These are phyloP conservation scores for Pheucticus melanocephalus DNA, from an alignment of 2,113 vertebrate species.

Conservation along the genomic window DNA sequence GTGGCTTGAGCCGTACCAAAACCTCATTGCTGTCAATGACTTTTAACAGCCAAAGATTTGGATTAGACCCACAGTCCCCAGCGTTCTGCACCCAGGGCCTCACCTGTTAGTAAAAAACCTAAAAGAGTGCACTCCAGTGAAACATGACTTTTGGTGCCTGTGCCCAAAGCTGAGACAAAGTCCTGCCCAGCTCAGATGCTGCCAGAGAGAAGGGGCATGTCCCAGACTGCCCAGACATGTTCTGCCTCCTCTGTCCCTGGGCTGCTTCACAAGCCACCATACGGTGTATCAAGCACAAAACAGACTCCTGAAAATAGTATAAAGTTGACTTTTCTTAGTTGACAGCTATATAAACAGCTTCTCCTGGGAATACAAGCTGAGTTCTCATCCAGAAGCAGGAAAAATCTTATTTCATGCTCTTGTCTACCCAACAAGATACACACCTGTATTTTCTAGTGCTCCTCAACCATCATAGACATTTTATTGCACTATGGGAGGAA, in stretches of 20 bases:
- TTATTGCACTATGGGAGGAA: background rate
- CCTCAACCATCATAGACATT: background rate
- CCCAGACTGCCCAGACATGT: too few relatives aligned
- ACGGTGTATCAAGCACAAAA: background rate
- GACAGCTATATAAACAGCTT: background rate
- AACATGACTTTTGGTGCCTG: background rate
- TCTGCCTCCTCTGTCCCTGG: background rate
- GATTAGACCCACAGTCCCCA: background rate
- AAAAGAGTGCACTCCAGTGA: background rate
- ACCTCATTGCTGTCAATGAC: background rate
- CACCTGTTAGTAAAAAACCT: background rate
- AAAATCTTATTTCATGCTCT: background rate
- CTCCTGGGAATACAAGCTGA: background rate
- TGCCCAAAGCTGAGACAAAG: background rate
- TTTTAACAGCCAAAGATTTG: background rate
- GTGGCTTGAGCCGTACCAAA: background rate
- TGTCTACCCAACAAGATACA: background rate
- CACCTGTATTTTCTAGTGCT: background rate
- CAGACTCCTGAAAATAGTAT: background rate
- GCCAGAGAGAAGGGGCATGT: rapidly evolving
- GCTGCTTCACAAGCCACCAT: background rate
- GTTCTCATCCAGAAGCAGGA: background rate
- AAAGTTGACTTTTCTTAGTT: background rate
- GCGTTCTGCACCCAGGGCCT: background rate
- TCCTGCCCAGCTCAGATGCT: background rate